Conservation (phyloP, 2,113 vertebrate species). For the Myrmecobius fasciatus region DNA sequence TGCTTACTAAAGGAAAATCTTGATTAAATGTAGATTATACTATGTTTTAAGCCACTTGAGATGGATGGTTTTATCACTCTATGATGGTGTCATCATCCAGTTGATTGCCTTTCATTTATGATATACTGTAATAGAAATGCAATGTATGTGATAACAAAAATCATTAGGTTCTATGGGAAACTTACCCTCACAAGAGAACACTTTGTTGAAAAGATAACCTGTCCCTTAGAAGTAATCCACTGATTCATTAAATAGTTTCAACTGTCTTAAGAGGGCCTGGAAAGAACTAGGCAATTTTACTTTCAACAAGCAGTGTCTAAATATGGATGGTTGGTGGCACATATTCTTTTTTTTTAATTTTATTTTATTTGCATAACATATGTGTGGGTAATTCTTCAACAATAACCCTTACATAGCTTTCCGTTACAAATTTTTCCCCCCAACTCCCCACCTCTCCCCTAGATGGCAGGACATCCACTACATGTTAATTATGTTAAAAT, state of each 20-base stretch:
- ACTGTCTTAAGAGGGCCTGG: constrained; percentile 20
- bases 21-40: neutral
- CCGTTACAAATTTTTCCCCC: too few relatives aligned
- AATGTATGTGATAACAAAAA: neutral
- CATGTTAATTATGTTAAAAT: too few relatives aligned
- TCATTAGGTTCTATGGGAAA: neutral
- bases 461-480: too few relatives aligned
- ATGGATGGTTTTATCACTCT: neutral
- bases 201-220: neutral
- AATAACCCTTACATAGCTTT: too few relatives aligned
- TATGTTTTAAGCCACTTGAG: neutral
- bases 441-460: too few relatives aligned
- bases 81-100: neutral
- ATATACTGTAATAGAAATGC: neutral
- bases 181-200: neutral
- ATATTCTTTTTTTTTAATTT: too few relatives aligned
- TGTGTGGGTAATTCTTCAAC: too few relatives aligned
- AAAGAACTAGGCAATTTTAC: constrained; percentile 17
- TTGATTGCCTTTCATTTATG: neutral
- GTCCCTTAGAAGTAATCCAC: neutral
- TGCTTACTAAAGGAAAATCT: neutral
- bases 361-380: too few relatives aligned
- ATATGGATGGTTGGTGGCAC: neutral
- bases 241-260: constrained; percentile 30
- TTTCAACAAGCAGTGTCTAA: constrained; percentile 27